phyloP scores from a whole-genome alignment of 2,113 vertebrate genomes.

The Ivindomyrus marchei region DNA sequence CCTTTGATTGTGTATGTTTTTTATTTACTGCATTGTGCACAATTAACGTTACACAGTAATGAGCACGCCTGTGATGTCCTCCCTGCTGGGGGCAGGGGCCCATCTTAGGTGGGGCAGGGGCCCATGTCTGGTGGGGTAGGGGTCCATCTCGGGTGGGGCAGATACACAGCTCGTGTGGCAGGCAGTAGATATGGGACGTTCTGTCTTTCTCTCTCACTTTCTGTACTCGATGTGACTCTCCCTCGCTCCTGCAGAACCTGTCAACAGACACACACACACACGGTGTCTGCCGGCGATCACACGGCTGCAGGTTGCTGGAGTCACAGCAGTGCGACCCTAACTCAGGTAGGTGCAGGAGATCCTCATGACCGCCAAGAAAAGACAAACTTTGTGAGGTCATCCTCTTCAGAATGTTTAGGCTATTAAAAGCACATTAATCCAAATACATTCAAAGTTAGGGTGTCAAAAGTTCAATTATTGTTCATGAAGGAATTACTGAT shows the following conservation, averaged over 20 bases:
- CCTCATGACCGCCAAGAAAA: background rate
- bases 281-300: background rate
- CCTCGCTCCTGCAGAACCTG: conserved; percentile 15
- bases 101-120: background rate
- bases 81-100: background rate
- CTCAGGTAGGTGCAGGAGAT: background rate
- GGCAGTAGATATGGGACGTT: background rate
- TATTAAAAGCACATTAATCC: background rate
- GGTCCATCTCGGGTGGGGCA: background rate
- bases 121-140: background rate
- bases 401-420: background rate
- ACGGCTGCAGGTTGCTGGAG: background rate
- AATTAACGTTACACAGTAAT: background rate
- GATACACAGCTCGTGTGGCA: background rate
- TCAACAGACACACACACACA: background rate
- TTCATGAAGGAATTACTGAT: background rate
- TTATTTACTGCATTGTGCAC: background rate
- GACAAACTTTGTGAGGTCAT: too few species aligned
- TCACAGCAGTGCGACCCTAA: background rate
- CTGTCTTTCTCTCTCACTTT: background rate
- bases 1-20: background rate
- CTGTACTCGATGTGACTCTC: background rate
- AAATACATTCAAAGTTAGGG: background rate
- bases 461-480: background rate
- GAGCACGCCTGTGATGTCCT: background rate